Evolutionary conservation across 2,797 vertebrate genomes (phyloP).

Genomic region (Geotria australis): DNA sequence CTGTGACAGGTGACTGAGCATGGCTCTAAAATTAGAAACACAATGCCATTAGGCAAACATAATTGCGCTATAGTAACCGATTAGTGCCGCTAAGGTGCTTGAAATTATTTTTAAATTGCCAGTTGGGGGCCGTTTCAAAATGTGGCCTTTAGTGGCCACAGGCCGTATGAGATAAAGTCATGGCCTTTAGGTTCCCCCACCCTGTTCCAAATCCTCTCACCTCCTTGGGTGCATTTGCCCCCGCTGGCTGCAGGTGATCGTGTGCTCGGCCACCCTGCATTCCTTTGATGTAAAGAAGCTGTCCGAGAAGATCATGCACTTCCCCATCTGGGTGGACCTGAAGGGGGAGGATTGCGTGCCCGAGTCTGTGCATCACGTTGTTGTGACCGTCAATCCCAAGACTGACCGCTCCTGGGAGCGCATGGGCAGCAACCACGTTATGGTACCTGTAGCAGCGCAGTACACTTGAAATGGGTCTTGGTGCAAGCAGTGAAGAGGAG

Average conservation of each 20-base stretch:
- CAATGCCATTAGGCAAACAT: too few species aligned
- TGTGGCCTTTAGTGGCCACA: too few species aligned
- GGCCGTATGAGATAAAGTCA: too few species aligned
- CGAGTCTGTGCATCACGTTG: conserved; percentile 78
- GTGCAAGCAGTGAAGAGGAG: too few species aligned
- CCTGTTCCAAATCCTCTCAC: background rate
- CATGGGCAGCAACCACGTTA: conserved; percentile 47
- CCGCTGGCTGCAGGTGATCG: conserved; percentile 35
- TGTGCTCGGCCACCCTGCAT: conserved; percentile 83
- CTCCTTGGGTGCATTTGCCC: background rate
- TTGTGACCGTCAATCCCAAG: conserved; percentile 73
- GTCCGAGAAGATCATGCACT: conserved; percentile 95
- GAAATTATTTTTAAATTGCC: too few species aligned
- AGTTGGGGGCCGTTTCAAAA: too few species aligned
- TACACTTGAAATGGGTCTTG: too few species aligned
- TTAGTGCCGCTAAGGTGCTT: too few species aligned
- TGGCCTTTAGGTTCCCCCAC: background rate
- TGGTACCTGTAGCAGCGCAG: conserved; percentile 10
- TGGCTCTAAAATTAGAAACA: too few species aligned
- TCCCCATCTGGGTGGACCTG: conserved; percentile 89
- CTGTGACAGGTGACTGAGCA: too few species aligned
- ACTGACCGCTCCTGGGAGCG: conserved; percentile 54
- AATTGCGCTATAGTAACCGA: too few species aligned
- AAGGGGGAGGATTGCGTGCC: conserved; percentile 96
- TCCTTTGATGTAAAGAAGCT: conserved; percentile 95